phyloP scores from a whole-genome alignment of 92 coral and sea anemone genomes.

The Phenganax stokvisi region DNA sequence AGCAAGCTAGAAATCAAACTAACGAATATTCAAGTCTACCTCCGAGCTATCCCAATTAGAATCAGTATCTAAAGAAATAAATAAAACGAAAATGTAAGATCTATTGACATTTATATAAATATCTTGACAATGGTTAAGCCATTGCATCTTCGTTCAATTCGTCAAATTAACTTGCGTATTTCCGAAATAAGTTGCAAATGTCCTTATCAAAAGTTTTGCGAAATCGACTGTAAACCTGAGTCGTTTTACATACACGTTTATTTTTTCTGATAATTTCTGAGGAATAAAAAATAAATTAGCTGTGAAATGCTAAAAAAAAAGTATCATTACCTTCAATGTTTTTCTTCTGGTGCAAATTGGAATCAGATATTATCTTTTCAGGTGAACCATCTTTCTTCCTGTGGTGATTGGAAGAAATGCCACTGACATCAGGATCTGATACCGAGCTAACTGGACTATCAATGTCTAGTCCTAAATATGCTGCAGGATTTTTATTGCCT shows the following conservation, averaged over 20 bases:
- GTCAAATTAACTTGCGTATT: too few species aligned
- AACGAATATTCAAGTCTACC: constrained; percentile 41
- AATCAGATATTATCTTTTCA: constrained; percentile 19
- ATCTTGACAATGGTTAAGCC: too few species aligned
- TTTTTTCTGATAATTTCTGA: too few species aligned
- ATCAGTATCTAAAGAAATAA: constrained; percentile 45
- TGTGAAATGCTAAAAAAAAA: neutral
- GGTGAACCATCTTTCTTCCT: constrained; percentile 38
- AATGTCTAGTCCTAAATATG: constrained; percentile 44
- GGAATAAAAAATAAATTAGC: neutral
- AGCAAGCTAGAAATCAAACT: neutral
- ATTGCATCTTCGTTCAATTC: neutral
- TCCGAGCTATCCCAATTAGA: constrained; percentile 94
- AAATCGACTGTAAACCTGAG: too few species aligned
- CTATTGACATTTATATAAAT: neutral
- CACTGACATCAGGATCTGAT: constrained; percentile 88
- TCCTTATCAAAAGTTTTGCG: too few species aligned
- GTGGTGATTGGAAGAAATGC: constrained; percentile 48
- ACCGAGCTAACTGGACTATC: constrained; percentile 85
- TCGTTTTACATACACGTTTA: too few species aligned
- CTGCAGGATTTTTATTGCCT: constrained; percentile 23
- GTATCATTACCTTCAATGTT: constrained; percentile 57
- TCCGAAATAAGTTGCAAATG: too few species aligned
- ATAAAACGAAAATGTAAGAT: too few species aligned
- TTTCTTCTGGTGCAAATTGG: constrained; percentile 39